Evolutionary conservation across 2,113 vertebrate genomes (phyloP).

Genomic region (Bucco capensis): DNA sequence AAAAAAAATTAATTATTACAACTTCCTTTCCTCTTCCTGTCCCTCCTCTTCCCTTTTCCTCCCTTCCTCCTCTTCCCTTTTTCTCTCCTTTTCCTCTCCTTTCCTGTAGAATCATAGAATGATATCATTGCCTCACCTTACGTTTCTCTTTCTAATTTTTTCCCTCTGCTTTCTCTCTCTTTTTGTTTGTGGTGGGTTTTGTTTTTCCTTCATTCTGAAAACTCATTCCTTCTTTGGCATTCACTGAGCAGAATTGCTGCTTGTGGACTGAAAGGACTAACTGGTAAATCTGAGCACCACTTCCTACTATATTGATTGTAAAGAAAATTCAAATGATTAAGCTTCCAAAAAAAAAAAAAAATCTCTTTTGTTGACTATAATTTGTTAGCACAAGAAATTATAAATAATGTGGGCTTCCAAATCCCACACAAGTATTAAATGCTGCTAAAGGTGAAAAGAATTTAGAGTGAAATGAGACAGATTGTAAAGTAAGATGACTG

Average conservation of each 20-base stretch:
- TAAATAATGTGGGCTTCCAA: not conserved
- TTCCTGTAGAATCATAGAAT: too few relatives aligned
- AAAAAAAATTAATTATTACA: not conserved
- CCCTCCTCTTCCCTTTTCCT: not conserved
- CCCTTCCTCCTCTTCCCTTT: not conserved
- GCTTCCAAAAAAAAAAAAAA: not conserved
- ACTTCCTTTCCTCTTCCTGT: not conserved
- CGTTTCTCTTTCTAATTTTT: too few relatives aligned
- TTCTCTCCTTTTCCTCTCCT: not conserved
- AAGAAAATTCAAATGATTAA: constrained; percentile 32
- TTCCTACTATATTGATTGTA: not conserved
- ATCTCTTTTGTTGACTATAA: constrained; percentile 4
- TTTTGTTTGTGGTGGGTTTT: not conserved
- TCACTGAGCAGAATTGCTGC: not conserved
- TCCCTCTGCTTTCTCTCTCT: not conserved
- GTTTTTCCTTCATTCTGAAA: not conserved
- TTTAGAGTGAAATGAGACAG: constrained; percentile 18
- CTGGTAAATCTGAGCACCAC: not conserved
- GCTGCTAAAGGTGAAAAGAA: not conserved
- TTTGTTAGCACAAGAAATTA: constrained; percentile 44
- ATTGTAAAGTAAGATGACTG: not conserved
- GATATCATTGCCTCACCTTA: too few relatives aligned
- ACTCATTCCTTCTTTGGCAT: not conserved
- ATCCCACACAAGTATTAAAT: constrained; percentile 22
- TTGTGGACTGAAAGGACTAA: not conserved